phyloP scores from a whole-genome alignment of 2,797 vertebrate species.

The Poliocrania exsul region DNA sequence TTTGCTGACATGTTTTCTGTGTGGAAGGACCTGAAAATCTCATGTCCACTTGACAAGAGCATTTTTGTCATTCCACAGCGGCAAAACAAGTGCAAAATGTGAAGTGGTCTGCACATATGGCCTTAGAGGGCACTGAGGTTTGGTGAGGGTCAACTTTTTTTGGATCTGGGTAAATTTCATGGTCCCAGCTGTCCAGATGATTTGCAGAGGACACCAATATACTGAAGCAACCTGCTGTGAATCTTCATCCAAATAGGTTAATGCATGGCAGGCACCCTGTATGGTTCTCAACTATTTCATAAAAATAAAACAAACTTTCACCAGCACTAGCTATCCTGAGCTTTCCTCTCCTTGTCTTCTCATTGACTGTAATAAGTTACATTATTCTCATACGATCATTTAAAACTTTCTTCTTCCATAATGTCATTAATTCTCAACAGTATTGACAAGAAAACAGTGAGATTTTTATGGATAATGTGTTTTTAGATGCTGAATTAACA shows the following conservation, averaged over 20 bases:
- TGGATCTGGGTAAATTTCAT: slow-evolving; percentile 91
- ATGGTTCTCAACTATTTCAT: slow-evolving; percentile 37
- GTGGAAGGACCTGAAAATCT: slow-evolving; percentile 75
- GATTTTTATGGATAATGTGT: background rate
- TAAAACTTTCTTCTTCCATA: background rate
- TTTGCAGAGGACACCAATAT: slow-evolving; percentile 85
- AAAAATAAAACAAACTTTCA: slow-evolving; percentile 67
- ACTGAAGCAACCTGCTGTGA: slow-evolving; percentile 88
- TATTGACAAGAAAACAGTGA: background rate
- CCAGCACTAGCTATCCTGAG: slow-evolving; percentile 44
- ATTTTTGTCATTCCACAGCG: slow-evolving; percentile 81
- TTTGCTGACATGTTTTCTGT: slow-evolving; percentile 50
- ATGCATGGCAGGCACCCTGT: slow-evolving; percentile 82
- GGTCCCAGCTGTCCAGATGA: slow-evolving; percentile 91
- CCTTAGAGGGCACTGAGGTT: slow-evolving; percentile 76
- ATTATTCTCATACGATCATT: background rate
- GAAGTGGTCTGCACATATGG: slow-evolving; percentile 77
- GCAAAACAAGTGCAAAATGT: slow-evolving; percentile 81
- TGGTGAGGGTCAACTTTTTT: slow-evolving; percentile 84
- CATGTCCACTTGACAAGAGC: slow-evolving; percentile 70
- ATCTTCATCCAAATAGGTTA: slow-evolving; percentile 79
- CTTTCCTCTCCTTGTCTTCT: slow-evolving; percentile 53
- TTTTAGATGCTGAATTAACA: background rate
- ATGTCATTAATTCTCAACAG: background rate
- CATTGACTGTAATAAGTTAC: slow-evolving; percentile 54